Evolutionary conservation across 2,113 vertebrate species (phyloP).

Genomic region (Gallinago undulata): DNA sequence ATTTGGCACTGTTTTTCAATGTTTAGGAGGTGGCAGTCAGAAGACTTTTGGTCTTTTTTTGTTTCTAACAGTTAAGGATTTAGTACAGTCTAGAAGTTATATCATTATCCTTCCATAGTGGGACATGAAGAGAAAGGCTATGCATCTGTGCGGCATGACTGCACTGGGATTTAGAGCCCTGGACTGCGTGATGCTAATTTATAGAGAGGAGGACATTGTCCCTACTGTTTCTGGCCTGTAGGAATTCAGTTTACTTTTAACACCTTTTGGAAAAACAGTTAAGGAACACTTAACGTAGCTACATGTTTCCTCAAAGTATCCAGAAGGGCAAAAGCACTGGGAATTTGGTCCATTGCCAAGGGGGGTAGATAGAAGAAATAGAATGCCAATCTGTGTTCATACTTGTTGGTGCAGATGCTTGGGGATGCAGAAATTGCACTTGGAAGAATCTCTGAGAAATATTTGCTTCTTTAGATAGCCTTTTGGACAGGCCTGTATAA

Average conservation of each 20-base stretch:
- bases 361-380: too few species aligned
- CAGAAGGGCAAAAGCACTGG: neutral
- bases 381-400: neutral
- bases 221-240: accelerated
- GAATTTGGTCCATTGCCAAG: neutral
- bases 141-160: accelerated
- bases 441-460: neutral
- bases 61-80: neutral
- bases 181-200: neutral
- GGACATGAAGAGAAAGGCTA: neutral
- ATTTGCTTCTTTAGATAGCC: neutral
- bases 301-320: neutral
- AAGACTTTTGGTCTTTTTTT: neutral
- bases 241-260: neutral
- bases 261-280: neutral
- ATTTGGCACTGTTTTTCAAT: neutral
- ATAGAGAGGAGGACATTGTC: neutral
- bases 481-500: neutral
- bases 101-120: neutral
- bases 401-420: neutral
- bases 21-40: neutral
- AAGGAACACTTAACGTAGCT: neutral
- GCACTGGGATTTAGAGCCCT: neutral
- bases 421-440: neutral
- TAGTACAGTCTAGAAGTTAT: neutral